Evolutionary conservation across 2,888 invertebrate species (phyloP).

Genomic region (Hydraecia micacea): DNA sequence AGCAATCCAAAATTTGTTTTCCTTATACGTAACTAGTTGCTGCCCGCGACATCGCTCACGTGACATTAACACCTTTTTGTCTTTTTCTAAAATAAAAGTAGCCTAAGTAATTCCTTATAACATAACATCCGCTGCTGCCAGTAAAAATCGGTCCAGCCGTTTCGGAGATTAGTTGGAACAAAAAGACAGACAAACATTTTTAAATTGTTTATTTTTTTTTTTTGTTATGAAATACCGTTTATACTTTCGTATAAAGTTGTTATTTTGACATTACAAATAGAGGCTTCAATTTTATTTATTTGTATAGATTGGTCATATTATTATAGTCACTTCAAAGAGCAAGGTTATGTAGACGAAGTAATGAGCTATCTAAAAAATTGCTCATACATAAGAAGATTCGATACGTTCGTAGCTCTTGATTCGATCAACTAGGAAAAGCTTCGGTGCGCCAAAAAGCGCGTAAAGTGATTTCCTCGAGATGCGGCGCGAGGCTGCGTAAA

Average conservation of each 20-base stretch:
- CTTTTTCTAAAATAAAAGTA: neutral
- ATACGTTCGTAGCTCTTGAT: conserved; percentile 37
- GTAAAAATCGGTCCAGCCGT: no score
- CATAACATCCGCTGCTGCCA: no score
- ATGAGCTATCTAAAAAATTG: neutral
- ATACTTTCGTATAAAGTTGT: neutral
- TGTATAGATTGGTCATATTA: neutral
- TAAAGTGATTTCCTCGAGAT: conserved; percentile 37
- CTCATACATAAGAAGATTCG: conserved; percentile 34
- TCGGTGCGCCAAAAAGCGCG: conserved; percentile 32
- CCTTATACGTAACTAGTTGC: neutral
- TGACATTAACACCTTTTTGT: neutral
- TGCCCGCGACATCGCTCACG: neutral
- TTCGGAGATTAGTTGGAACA: no score
- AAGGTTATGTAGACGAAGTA: neutral
- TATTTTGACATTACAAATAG: neutral
- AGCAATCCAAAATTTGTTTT: neutral
- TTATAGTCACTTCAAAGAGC: conserved; percentile 1
- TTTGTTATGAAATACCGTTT: no score
- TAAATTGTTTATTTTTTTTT: no score
- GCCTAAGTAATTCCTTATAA: no score
- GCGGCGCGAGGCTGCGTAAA: conserved; percentile 30
- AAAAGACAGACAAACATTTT: no score
- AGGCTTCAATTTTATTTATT: neutral
- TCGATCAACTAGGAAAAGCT: conserved; percentile 35